A percentile compares a stretch with the other conserved stretches of the same genome.
phyloP scores from a whole-genome alignment of 1,140 invertebrate genomes.

The Sitophilus oryzae region DNA sequence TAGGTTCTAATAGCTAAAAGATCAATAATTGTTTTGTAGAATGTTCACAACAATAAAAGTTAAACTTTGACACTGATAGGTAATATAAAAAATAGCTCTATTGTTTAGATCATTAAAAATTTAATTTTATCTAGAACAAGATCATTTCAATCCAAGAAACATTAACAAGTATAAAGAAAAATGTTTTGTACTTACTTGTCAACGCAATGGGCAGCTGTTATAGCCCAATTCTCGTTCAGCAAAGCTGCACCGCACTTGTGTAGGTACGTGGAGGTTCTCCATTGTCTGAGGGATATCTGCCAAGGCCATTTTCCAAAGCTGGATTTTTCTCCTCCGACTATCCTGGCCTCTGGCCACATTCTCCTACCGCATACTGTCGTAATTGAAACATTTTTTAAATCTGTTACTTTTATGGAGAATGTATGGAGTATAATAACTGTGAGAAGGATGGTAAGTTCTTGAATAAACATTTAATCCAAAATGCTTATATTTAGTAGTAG shows the following conservation, averaged over 20 bases:
- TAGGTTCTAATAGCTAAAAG: no score
- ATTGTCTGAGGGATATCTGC: slow-evolving; percentile 85
- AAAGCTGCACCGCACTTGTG: slow-evolving; percentile 94
- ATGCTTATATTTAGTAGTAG: no score
- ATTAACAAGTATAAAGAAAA: not conserved
- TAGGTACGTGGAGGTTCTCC: slow-evolving; percentile 81
- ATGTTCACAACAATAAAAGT: no score
- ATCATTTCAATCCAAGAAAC: slow-evolving; percentile 25
- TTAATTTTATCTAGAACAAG: no score
- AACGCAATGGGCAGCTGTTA: slow-evolving; percentile 95
- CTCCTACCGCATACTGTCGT: slow-evolving; percentile 73
- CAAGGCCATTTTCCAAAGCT: slow-evolving; percentile 87
- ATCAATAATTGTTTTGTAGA: no score
- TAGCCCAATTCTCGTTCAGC: slow-evolving; percentile 93
- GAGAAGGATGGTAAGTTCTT: no score
- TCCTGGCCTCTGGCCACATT: slow-evolving; percentile 73
- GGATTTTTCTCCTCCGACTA: slow-evolving; percentile 78
- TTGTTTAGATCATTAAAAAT: no score
- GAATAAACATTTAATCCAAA: no score
- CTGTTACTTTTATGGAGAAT: no score
- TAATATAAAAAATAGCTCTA: no score
- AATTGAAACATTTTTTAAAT: slow-evolving; percentile 6
- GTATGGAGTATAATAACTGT: no score
- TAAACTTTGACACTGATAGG: no score
- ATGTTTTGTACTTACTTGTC: slow-evolving; percentile 66